Evolutionary conservation across 2,113 vertebrate genomes (phyloP).

Genomic region (Pionites leucogaster): DNA sequence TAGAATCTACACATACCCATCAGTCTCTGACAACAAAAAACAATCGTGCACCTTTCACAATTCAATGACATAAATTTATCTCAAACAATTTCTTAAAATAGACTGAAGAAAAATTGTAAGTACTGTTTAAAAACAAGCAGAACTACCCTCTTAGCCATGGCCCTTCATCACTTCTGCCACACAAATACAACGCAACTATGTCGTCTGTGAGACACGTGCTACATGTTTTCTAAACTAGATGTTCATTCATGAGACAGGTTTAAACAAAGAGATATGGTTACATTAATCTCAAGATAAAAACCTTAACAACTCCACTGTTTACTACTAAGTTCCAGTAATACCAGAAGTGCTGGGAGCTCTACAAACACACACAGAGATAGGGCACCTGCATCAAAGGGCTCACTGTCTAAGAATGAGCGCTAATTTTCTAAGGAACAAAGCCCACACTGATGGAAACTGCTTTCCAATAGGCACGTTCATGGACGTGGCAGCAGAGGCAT

Average conservation of each 20-base stretch:
- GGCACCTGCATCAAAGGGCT: not conserved
- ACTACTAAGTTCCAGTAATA: conserved; percentile 14
- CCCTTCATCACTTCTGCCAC: not conserved
- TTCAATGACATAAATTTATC: not conserved
- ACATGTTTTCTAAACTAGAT: conserved; percentile 5
- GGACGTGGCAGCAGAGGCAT: not conserved
- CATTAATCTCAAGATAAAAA: conserved; percentile 45
- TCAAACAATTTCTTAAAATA: not conserved
- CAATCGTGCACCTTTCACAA: not conserved
- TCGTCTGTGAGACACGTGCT: not conserved
- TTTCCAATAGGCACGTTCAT: not conserved
- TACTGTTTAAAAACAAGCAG: not conserved
- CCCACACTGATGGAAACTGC: not conserved
- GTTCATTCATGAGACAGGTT: not conserved
- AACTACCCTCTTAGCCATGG: not conserved
- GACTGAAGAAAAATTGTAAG: not conserved
- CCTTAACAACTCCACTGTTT: not conserved
- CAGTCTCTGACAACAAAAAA: not conserved
- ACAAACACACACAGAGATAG: not conserved
- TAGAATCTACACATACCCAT: not conserved
- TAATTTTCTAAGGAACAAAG: not conserved
- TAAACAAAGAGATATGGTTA: conserved; percentile 54
- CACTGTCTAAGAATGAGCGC: not conserved
- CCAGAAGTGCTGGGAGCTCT: not conserved
- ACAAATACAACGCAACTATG: not conserved